phyloP scores from a whole-genome alignment of 2,797 vertebrate species.

The Limnodromus scolopaceus region DNA sequence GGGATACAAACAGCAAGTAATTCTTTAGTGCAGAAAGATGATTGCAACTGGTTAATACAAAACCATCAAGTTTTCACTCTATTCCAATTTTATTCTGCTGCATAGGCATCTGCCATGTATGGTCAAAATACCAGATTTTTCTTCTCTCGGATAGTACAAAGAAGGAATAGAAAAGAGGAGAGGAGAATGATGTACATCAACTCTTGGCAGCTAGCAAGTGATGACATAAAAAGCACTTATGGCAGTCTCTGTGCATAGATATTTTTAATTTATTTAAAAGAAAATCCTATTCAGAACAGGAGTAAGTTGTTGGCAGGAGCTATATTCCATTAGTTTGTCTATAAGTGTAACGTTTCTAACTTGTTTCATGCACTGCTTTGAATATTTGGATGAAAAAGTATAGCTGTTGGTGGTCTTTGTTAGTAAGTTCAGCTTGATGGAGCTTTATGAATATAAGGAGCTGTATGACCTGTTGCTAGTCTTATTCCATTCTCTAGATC shows the following conservation, averaged over 20 bases:
- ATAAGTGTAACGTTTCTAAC: not conserved
- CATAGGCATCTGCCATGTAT: not conserved
- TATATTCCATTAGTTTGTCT: not conserved
- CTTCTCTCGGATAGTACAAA: not conserved
- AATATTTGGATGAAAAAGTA: not conserved
- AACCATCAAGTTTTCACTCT: not conserved
- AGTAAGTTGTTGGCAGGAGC: conserved; percentile 26
- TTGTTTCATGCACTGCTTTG: not conserved
- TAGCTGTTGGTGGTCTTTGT: not conserved
- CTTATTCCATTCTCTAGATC: not conserved
- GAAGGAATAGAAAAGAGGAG: not conserved
- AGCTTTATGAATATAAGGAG: not conserved
- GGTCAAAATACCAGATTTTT: conserved; percentile 23
- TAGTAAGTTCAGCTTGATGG: not conserved
- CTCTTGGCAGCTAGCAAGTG: conserved; percentile 32
- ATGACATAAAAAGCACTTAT: conserved; percentile 43
- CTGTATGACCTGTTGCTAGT: not conserved
- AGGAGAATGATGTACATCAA: not conserved
- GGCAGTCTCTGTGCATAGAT: conserved; percentile 10
- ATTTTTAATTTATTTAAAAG: conserved; percentile 48
- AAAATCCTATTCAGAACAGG: not conserved
- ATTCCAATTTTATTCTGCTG: not conserved
- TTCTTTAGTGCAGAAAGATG: not conserved
- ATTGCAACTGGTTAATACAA: not conserved
- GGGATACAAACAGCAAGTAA: not conserved